Conservation (phyloP, 2,888 invertebrate species). For the Yponomeuta cagnagella region DNA sequence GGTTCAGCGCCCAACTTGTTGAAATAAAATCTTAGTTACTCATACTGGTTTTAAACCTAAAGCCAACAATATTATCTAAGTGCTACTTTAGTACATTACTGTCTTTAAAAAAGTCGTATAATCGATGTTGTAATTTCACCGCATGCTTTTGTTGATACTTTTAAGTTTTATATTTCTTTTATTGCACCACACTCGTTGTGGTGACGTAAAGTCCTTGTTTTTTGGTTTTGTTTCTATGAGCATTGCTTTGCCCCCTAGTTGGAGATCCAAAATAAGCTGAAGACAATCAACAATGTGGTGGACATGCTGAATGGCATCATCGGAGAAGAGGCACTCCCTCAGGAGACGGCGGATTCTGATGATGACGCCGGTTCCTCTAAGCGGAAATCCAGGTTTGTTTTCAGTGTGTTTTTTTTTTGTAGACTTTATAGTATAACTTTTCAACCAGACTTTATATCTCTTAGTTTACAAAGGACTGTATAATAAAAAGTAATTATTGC, state of each 20-base stretch:
- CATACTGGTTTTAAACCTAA: not conserved
- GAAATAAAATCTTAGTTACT: not conserved
- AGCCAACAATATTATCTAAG: not conserved
- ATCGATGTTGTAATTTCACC: not conserved
- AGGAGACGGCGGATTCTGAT: slow-evolving; percentile 34
- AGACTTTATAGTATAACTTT: not conserved
- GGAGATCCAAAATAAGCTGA: slow-evolving; percentile 86
- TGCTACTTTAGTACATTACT: not conserved
- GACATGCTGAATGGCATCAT: slow-evolving; percentile 92
- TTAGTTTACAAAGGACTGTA: not conserved
- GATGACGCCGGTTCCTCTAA: slow-evolving; percentile 35
- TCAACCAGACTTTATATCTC: not conserved
- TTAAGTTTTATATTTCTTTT: not conserved
- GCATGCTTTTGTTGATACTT: not conserved
- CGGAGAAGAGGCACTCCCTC: slow-evolving; percentile 77
- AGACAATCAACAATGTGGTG: slow-evolving; percentile 90
- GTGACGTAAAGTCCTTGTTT: not conserved
- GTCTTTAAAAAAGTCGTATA: not conserved
- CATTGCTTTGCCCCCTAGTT: slow-evolving; percentile 60
- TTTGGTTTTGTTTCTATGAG: not conserved
- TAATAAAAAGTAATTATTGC: not conserved
- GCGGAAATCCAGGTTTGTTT: slow-evolving; percentile 62
- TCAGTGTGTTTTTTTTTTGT: slow-evolving; percentile 14
- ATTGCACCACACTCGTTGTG: not conserved
- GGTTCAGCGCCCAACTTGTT: not conserved